These are phyloP conservation scores for Hypotaenidia okinawae DNA, from an alignment of 2,797 vertebrate genomes.

Conservation along the genomic window DNA sequence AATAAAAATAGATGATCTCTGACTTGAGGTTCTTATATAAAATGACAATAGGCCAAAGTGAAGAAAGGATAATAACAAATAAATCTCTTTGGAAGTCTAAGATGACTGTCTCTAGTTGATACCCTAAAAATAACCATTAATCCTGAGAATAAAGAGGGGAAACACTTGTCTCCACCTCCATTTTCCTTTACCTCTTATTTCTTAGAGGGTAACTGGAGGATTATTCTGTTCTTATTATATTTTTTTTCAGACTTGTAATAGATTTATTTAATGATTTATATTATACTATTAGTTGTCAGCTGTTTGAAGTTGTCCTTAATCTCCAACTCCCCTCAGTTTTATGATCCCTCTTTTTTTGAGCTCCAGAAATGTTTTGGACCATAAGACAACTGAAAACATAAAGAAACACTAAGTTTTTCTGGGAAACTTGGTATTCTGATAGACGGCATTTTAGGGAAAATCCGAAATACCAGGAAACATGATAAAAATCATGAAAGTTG, in stretches of 20 bases:
- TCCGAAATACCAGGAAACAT: neutral
- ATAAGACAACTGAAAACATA: neutral
- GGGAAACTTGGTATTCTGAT: neutral
- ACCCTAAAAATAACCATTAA: slow-evolving; percentile 15
- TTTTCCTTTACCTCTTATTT: neutral
- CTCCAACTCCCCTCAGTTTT: neutral
- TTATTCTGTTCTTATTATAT: neutral
- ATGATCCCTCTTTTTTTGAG: neutral
- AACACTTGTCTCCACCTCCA: neutral
- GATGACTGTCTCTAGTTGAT: neutral
- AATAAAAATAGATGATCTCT: slow-evolving; percentile 28
- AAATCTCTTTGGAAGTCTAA: slow-evolving; percentile 5
- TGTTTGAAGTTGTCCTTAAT: neutral
- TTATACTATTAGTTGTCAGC: rapidly evolving
- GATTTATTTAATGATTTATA: slow-evolving; percentile 1
- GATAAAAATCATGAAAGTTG: slow-evolving; percentile 36
- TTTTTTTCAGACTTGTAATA: neutral
- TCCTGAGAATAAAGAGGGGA: neutral
- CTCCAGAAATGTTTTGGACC: neutral
- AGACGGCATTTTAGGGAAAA: slow-evolving; percentile 10
- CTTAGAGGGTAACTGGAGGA: neutral
- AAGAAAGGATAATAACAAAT: neutral
- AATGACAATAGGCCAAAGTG: slow-evolving; percentile 1
- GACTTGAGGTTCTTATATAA: neutral
- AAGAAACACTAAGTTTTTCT: neutral